Evolutionary conservation across 1,140 invertebrate genomes (phyloP), one percentile per base, ranked within the genome.

Genomic region (Procambarus virginalis): DNA sequence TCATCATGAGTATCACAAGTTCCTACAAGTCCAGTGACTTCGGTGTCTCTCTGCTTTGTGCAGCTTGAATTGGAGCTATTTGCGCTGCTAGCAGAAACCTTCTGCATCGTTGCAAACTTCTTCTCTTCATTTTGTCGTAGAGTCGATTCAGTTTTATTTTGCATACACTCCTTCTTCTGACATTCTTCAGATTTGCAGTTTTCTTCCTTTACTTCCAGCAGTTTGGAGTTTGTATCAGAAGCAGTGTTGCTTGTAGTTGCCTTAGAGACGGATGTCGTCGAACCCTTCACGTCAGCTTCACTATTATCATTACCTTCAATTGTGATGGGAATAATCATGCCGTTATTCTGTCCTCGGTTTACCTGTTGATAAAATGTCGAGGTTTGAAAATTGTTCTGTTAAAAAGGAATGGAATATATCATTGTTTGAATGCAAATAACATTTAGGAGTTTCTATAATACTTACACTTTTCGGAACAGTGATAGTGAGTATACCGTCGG

Each of bases 401-500:
- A 17, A 20, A 4, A 70, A 4, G 60, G 5, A 3, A 45, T 48
- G 45, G 46, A 82, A 68, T 86, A 70, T 51, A 86, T 34, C 9
- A 79, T 58, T 3, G 77, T 73, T 73, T 86, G 82, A 6, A 12
- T 14, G 55, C 0, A 34, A 34, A 34, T 34, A 55, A 34, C n/a
- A 14, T 58, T 58, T 68, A 17, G 64, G 8, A 5, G 17, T 45
- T 12, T 4, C 17, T 60, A 22, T 22, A 20, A 0, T 22, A 49
- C 79, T 60, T 14, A 81, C 79, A 8, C 2, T 60, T 34, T 10
- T 58, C 1, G 79, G 55, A 60, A 48, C 55, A n/a, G 79, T 60
- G 79, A 81, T 81, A 55, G 79, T 81, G 22, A 81, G 79, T n/a
- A 81, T 81, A 55, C 79, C 79, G 45, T 81, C 79, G 55, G 55